phyloP scores from a whole-genome alignment of 2,797 vertebrate genomes.

The Sciurus carolinensis region DNA sequence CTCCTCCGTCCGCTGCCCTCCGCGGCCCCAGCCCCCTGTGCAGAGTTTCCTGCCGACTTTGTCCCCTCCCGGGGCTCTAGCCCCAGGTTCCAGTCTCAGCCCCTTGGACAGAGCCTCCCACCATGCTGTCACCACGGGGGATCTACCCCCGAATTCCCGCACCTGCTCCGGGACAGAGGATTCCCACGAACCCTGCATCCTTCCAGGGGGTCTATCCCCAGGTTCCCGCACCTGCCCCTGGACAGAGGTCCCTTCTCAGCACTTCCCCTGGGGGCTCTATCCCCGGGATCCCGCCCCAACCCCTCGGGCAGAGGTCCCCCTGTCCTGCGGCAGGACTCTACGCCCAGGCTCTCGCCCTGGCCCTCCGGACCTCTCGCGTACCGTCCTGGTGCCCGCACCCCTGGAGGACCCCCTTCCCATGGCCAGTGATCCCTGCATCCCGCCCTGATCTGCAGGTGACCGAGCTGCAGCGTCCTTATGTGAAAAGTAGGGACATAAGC shows the following conservation, averaged over 20 bases:
- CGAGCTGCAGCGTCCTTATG: neutral
- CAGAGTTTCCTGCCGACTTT: no score
- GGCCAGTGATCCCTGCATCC: neutral
- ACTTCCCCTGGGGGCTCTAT: no score
- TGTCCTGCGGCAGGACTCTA: no score
- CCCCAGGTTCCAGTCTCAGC: no score
- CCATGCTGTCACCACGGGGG: no score
- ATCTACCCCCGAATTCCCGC: neutral
- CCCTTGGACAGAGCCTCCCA: neutral
- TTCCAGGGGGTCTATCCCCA: neutral
- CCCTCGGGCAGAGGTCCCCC: neutral
- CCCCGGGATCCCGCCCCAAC: neutral
- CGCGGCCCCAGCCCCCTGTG: neutral
- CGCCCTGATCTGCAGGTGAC: neutral
- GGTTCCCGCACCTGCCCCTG: no score
- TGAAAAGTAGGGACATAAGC: neutral
- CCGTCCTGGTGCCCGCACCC: fast-evolving
- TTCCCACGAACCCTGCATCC: no score
- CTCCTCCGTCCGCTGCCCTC: neutral
- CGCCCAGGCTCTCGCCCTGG: no score
- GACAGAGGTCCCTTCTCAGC: no score
- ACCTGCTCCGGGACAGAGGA: neutral
- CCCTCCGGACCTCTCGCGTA: neutral
- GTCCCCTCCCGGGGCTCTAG: neutral
- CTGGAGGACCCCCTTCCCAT: fast-evolving